Evolutionary conservation across 1,140 invertebrate genomes (phyloP).

Genomic region (Lordiphosa stackelbergi): DNA sequence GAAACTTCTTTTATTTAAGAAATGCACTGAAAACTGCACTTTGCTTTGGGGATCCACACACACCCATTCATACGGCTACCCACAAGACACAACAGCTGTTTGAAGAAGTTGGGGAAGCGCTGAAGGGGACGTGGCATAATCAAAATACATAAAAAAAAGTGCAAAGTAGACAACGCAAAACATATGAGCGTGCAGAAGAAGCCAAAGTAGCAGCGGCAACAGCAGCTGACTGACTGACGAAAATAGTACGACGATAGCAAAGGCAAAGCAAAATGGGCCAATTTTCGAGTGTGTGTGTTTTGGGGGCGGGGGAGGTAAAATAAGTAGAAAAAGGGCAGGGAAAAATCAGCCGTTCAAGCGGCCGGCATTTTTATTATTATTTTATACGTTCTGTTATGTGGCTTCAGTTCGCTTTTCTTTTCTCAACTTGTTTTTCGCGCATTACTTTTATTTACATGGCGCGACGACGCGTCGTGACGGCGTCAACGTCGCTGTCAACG

Average conservation of each 20-base stretch:
- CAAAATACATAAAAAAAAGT: slow-evolving; percentile 56
- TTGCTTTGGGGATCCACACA: no score
- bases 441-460: slow-evolving; percentile 73
- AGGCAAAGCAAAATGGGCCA: slow-evolving; percentile 46
- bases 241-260: slow-evolving; percentile 63
- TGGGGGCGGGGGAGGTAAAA: slow-evolving; percentile 21
- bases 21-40: no score
- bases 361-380: slow-evolving; percentile 74
- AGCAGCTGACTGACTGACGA: slow-evolving; percentile 54
- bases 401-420: slow-evolving; percentile 46
- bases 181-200: slow-evolving; percentile 42
- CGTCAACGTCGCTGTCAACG: slow-evolving; percentile 18
- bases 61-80: no score
- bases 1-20: no score
- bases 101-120: slow-evolving; percentile 45
- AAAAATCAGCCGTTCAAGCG: slow-evolving; percentile 67
- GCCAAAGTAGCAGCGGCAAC: slow-evolving; percentile 33
- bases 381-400: slow-evolving; percentile 67
- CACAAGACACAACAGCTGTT: slow-evolving; percentile 4
- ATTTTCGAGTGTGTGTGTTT: slow-evolving; percentile 33
- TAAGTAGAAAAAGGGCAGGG: not conserved
- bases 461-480: slow-evolving; percentile 18
- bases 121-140: slow-evolving; percentile 34
- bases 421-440: slow-evolving; percentile 43
- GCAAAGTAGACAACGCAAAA: slow-evolving; percentile 39